Percentiles rank a stretch among this genome's conserved stretches.
Evolutionary conservation across 2,888 invertebrate genomes (phyloP).

Genomic region (Heliconius hortense): DNA sequence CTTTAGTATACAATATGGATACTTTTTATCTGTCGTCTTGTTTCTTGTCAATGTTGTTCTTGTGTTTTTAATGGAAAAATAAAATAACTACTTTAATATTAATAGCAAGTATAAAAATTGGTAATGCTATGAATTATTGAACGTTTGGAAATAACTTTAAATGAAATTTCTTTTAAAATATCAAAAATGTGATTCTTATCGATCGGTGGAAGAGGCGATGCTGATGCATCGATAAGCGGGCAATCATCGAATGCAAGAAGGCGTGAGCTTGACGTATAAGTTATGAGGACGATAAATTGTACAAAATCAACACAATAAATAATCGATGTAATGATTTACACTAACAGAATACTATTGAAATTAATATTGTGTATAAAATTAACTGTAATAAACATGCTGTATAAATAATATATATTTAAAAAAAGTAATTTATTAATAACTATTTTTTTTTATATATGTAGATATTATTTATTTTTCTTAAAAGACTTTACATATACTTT

Average conservation of each 20-base stretch:
- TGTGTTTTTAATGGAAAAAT: neutral
- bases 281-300: conserved; percentile 71
- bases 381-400: no score
- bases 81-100: conserved; percentile 2
- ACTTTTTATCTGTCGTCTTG: no score
- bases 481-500: neutral
- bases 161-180: conserved; percentile 30
- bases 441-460: no score
- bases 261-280: conserved; percentile 64
- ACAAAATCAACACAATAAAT: conserved; percentile 63
- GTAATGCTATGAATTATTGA: conserved; percentile 15
- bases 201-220: conserved; percentile 43
- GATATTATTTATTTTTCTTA: no score
- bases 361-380: conserved; percentile 2
- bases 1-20: no score
- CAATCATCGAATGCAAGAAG: conserved; percentile 57
- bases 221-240: conserved; percentile 50
- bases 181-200: conserved; percentile 44
- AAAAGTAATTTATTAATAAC: no score
- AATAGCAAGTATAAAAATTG: conserved; percentile 4
- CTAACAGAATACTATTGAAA: conserved; percentile 28
- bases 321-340: conserved; percentile 37
- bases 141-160: conserved; percentile 11
- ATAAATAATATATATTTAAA: no score
- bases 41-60: no score